Conservation (phyloP, 2,113 vertebrate genomes). For the Siniperca knerii region DNA sequence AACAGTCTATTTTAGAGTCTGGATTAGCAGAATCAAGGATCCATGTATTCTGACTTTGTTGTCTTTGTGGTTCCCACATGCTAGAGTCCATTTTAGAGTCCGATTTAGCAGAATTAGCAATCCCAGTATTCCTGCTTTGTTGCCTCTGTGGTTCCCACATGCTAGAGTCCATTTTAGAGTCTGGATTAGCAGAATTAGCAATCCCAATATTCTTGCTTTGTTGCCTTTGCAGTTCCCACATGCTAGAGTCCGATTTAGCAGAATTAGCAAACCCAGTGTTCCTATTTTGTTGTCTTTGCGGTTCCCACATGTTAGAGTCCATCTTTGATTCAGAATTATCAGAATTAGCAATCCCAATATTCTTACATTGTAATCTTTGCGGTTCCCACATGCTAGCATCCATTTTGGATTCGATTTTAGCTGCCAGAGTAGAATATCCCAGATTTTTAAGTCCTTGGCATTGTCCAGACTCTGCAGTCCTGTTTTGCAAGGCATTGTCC, state of each 20-base stretch:
- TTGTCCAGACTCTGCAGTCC: background rate
- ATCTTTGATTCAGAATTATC: too few relatives aligned
- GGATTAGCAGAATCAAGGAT: too few relatives aligned
- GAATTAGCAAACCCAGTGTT: background rate
- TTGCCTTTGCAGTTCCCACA: slow-evolving; percentile 41
- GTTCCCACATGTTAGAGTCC: slow-evolving; percentile 15
- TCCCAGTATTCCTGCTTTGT: background rate
- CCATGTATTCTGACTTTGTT: too few relatives aligned
- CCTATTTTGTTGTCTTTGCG: background rate
- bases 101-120: background rate
- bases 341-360: too few relatives aligned
- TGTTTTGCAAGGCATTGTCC: background rate
- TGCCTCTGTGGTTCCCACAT: slow-evolving; percentile 40
- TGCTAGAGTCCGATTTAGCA: background rate
- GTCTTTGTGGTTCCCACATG: too few relatives aligned
- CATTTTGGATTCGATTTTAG: slow-evolving; percentile 13
- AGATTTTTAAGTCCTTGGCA: background rate
- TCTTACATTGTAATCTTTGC: too few relatives aligned
- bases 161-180: background rate
- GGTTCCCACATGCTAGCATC: slow-evolving; percentile 13
- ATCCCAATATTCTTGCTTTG: background rate
- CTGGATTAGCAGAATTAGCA: background rate
- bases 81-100: background rate
- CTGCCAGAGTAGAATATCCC: background rate
- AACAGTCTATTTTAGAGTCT: too few relatives aligned